phyloP scores from a whole-genome alignment of 2,113 vertebrate genomes.

The Sceloporus tristichus region DNA sequence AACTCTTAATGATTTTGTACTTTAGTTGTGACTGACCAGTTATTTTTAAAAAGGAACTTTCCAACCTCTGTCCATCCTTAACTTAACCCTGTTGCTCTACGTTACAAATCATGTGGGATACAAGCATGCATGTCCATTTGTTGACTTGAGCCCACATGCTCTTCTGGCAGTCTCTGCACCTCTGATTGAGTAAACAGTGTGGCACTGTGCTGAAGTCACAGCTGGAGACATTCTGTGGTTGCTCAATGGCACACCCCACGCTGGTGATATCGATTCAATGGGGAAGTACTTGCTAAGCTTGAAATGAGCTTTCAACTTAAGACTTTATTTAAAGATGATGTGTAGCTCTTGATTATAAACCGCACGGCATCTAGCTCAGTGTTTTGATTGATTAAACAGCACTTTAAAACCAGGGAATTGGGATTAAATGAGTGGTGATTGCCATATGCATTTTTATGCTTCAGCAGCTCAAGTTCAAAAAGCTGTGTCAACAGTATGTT shows the following conservation, averaged over 20 bases:
- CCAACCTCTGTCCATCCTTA: background rate
- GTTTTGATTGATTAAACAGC: slow-evolving; percentile 56
- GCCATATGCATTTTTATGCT: background rate
- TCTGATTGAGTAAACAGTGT: background rate
- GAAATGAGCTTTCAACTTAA: slow-evolving; percentile 54
- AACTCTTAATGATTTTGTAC: no score
- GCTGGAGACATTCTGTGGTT: slow-evolving; percentile 29
- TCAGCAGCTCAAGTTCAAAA: slow-evolving; percentile 42
- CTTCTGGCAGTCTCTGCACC: background rate
- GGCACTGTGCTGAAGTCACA: background rate
- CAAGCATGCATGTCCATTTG: background rate
- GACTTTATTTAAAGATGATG: slow-evolving; percentile 52
- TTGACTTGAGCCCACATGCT: background rate
- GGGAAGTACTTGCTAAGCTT: slow-evolving; percentile 44
- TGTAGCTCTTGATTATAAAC: slow-evolving; percentile 46
- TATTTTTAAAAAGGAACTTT: no score
- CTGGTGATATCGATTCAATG: slow-evolving; percentile 32
- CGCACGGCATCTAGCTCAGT: slow-evolving; percentile 45
- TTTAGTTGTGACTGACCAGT: no score
- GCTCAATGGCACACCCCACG: slow-evolving; percentile 19
- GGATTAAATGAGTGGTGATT: slow-evolving; percentile 48
- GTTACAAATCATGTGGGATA: background rate
- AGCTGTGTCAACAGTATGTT: slow-evolving; percentile 13
- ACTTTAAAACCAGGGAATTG: slow-evolving; percentile 46
- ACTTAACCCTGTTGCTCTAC: no score